These are phyloP conservation scores for Pseudotriccus pelzelni DNA, from an alignment of 2,797 vertebrate genomes.

Conservation along the genomic window DNA sequence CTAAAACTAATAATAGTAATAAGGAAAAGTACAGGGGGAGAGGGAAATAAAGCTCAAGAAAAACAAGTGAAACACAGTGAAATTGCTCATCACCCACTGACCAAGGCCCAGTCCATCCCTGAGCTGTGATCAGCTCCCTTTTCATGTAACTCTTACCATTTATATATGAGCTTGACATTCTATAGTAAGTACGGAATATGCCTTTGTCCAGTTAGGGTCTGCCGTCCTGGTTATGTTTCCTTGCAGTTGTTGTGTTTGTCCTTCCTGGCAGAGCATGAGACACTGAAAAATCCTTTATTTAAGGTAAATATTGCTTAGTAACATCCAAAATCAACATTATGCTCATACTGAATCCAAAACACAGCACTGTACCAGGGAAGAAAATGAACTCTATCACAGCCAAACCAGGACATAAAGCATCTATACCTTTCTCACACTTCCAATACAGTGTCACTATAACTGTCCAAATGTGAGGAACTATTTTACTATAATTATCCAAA, in stretches of 20 bases:
- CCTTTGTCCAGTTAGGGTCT: background rate
- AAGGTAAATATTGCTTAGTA: background rate
- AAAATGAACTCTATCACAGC: background rate
- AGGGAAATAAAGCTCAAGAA: background rate
- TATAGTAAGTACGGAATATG: background rate
- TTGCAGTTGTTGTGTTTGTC: background rate
- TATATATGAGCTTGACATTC: background rate
- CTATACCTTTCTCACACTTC: background rate
- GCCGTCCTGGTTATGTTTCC: background rate
- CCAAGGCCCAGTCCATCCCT: background rate
- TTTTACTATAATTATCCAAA: background rate
- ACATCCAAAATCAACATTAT: background rate
- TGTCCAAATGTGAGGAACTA: background rate
- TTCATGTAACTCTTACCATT: background rate
- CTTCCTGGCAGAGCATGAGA: background rate
- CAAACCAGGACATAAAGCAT: background rate
- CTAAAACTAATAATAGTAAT: background rate
- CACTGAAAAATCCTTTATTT: background rate
- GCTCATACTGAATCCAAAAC: background rate
- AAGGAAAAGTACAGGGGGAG: background rate
- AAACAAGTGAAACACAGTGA: background rate
- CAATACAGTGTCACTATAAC: background rate
- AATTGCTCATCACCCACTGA: background rate
- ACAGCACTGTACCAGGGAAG: background rate
- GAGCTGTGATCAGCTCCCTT: background rate